Percentiles rank a stretch among this genome's conserved stretches.
Evolutionary conservation across 2,797 vertebrate species (phyloP).

Genomic region (Catostomus latipinnis): DNA sequence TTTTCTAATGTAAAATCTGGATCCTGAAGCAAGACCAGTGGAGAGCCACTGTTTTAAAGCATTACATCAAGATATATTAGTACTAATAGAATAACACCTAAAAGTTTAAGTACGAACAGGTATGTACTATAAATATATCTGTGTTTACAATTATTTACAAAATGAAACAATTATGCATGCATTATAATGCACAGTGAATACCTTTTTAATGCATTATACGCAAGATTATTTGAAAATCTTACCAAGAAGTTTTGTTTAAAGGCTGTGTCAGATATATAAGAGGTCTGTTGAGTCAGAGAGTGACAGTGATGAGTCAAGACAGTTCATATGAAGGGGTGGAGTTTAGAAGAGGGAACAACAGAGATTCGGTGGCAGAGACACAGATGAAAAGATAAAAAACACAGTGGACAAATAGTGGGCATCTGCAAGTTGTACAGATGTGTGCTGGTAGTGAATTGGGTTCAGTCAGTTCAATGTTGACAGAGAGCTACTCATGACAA

Average conservation of each 20-base stretch:
- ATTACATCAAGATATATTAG: too few species aligned
- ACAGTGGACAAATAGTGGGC: not conserved
- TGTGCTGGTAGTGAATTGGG: not conserved
- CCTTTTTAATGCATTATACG: not conserved
- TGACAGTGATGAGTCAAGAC: slow-evolving; percentile 36
- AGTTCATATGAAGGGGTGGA: not conserved
- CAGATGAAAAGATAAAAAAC: slow-evolving; percentile 8
- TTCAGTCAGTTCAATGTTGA: slow-evolving; percentile 29
- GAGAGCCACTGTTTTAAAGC: too few species aligned
- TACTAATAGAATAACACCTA: too few species aligned
- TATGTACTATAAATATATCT: too few species aligned
- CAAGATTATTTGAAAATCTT: slow-evolving; percentile 17
- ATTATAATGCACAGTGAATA: not conserved
- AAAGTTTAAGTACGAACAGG: too few species aligned
- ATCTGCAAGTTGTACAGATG: slow-evolving; percentile 18
- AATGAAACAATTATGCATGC: not conserved
- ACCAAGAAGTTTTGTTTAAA: not conserved
- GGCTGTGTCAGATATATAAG: slow-evolving; percentile 52
- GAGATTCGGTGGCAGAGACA: slow-evolving; percentile 18
- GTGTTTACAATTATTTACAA: not conserved
- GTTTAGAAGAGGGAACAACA: not conserved
- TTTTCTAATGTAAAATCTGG: too few species aligned
- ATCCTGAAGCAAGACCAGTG: too few species aligned
- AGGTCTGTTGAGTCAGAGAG: slow-evolving; percentile 26
- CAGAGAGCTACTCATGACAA: slow-evolving; percentile 68